Base-by-base conservation (phyloP, 2,113 vertebrate species). In the Silurus asotus region DNA sequence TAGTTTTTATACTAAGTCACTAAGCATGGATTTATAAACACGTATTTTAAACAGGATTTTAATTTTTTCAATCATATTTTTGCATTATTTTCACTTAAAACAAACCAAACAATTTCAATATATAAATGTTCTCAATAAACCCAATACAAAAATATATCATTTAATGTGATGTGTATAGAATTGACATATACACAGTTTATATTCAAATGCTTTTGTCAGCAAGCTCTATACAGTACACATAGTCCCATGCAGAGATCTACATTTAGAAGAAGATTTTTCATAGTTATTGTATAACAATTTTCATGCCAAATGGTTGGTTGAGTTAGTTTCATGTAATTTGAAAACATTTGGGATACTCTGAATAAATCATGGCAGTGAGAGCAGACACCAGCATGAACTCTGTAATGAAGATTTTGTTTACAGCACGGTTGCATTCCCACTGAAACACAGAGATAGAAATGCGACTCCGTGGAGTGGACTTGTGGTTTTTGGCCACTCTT, bases 391-490 rank as follows among this genome's bases (percentile, higher is more conserved):
- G 25, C 14, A 53, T 64, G 83, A 23, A 61, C 59, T 51, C 23
- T 37, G 74, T 25, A 55, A 65, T 77, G 15, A 75, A 85, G 83
- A 65, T 78, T 49, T 77, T 84, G 74, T 78, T 67, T 78, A 55
- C 49, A 77, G 20, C n/a, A 8, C 75, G 9, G 25, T 67, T 37
- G 51, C 25, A 55, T 78, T 77, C 61, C 45, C 25, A 45, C 13
- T 55, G 17, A 77, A 37, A 77, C 72, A 67, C 55, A 84, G 14
- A 53, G 72, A 58, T 55, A 62, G n/a, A 80, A 61, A 48, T 80
- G 15, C 59, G 53, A 49, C 59, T 65, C 74, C 45, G 9, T 62
- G 58, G 72, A 84, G 83, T 55, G 56, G 62, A 59, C n/a, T n/a
- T 83, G 74, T 55, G 72, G 74, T 51, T 84, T 84, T 17, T 61